Evolutionary conservation across 2,113 vertebrate species (phyloP).

Genomic region (Fulmarus glacialis): DNA sequence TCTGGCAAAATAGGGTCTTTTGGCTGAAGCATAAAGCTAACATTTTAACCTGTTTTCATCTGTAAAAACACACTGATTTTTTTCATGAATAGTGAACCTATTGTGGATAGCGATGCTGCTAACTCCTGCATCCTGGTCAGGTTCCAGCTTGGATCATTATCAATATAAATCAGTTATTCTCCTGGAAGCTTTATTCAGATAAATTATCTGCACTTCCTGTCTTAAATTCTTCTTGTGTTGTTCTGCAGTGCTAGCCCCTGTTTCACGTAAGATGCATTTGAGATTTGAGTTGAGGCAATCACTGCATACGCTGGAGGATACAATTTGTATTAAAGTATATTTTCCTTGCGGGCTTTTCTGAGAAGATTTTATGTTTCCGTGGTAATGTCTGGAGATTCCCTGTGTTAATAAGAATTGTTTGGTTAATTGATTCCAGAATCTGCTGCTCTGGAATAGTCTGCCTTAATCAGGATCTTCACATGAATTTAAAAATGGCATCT

Average conservation of each 20-base stretch:
- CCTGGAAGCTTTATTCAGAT: conserved; percentile 46
- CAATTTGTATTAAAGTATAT: conserved; percentile 11
- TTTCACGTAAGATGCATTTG: conserved; percentile 18
- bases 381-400: conserved; percentile 34
- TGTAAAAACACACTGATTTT: not conserved
- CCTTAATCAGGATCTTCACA: not conserved
- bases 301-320: not conserved
- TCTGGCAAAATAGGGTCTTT: not conserved
- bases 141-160: conserved; percentile 54
- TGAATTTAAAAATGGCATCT: not conserved
- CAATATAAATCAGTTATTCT: conserved; percentile 49
- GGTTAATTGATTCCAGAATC: conserved; percentile 42
- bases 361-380: conserved; percentile 8
- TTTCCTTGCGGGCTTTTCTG: not conserved
- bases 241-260: conserved; percentile 28
- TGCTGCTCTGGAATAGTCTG: not conserved
- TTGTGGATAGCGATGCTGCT: not conserved
- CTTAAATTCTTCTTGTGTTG: conserved; percentile 41
- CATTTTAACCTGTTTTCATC: not conserved
- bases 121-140: conserved; percentile 20
- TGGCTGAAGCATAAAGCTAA: not conserved
- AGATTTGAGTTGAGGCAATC: conserved; percentile 34
- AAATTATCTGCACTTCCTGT: conserved; percentile 65
- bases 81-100: not conserved
- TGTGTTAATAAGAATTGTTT: conserved; percentile 37